Evolutionary conservation across 2,888 invertebrate genomes (phyloP).

Genomic region (Luperina nickerlii): DNA sequence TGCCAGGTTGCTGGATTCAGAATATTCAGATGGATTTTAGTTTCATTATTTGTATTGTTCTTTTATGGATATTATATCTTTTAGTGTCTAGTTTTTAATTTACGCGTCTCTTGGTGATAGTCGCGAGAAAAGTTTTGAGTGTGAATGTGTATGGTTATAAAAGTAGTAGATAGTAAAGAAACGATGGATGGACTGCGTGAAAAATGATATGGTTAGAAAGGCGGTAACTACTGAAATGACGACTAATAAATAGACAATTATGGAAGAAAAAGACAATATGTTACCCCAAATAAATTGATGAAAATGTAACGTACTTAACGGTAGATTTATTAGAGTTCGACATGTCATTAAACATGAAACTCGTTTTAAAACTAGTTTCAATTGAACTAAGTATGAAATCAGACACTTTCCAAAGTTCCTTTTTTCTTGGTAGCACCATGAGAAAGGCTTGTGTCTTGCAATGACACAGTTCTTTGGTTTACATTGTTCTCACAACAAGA

Average conservation of each 20-base stretch:
- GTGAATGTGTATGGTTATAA: neutral
- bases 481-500: too few species aligned
- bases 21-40: slow-evolving; percentile 24
- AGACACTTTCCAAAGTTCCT: neutral
- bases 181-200: neutral
- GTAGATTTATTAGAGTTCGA: neutral
- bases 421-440: neutral
- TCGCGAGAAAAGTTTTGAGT: neutral
- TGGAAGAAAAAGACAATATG: neutral
- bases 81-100: neutral
- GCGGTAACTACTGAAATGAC: neutral
- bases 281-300: too few species aligned
- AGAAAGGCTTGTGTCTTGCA: neutral
- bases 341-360: neutral
- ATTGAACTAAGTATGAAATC: neutral
- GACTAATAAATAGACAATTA: neutral
- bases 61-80: slow-evolving; percentile 10
- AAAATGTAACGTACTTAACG: too few species aligned
- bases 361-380: neutral
- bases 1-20: slow-evolving; percentile 40
- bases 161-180: neutral
- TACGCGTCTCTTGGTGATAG: neutral
- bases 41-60: slow-evolving; percentile 26
- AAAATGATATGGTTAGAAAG: neutral
- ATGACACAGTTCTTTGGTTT: too few species aligned